Conservation (phyloP, 2,888 invertebrate species). For the Drosophila fulvimacula region DNA sequence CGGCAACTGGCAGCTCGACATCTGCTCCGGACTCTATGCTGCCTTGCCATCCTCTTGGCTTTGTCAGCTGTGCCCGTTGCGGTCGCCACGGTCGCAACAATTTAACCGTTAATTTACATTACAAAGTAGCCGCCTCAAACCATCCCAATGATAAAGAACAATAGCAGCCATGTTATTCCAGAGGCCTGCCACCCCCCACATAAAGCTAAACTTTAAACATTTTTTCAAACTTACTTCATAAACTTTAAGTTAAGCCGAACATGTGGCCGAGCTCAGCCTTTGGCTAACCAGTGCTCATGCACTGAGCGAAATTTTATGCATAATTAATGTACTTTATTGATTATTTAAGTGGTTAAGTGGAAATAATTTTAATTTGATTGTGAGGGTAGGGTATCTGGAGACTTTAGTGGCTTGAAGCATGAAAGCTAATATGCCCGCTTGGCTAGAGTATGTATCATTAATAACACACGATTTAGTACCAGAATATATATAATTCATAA, state of each 20-base stretch:
- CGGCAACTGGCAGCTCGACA: slow-evolving; percentile 6
- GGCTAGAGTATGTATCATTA: too few species aligned
- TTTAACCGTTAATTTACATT: slow-evolving; percentile 77
- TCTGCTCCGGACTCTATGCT: background rate
- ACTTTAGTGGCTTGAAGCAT: background rate
- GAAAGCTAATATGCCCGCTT: background rate
- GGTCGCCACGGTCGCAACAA: slow-evolving; percentile 55
- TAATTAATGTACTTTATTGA: background rate
- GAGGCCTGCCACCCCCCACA: background rate
- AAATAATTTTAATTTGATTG: background rate
- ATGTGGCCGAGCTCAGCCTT: background rate
- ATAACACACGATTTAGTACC: too few species aligned
- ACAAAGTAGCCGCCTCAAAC: slow-evolving; percentile 63
- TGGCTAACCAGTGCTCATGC: background rate
- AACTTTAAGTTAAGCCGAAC: background rate
- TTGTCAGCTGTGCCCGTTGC: slow-evolving; percentile 36
- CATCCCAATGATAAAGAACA: background rate
- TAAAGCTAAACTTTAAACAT: slow-evolving; percentile 10
- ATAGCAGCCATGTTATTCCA: slow-evolving; percentile 4
- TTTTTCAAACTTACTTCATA: background rate
- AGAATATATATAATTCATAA: background rate
- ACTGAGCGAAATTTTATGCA: background rate
- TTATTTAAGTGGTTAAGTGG: background rate
- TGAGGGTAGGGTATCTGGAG: background rate
- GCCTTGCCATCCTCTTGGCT: background rate